Conservation (phyloP, 2,797 vertebrate species). For the Crypturellus tataupa region DNA sequence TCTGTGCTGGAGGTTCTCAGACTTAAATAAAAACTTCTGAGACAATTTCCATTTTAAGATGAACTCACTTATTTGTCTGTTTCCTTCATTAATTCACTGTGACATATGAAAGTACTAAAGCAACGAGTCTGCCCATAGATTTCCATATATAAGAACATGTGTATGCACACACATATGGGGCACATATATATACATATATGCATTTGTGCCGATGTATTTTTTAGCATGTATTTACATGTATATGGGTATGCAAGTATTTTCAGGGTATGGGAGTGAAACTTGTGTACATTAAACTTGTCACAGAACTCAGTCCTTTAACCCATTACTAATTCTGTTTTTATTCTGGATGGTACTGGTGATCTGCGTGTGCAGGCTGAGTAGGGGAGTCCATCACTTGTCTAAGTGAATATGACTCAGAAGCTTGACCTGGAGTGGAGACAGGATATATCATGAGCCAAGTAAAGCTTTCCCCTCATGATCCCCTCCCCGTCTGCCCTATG, state of each 20-base stretch:
- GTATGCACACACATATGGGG: neutral
- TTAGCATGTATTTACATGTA: rapidly evolving
- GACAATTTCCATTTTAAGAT: neutral
- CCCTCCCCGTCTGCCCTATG: neutral
- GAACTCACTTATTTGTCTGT: neutral
- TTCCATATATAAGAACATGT: neutral
- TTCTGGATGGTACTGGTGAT: neutral
- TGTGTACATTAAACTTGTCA: neutral
- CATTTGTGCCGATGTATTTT: neutral
- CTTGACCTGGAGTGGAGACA: neutral
- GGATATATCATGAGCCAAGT: neutral
- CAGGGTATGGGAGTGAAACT: neutral
- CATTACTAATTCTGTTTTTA: neutral
- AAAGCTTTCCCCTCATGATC: neutral
- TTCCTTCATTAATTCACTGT: neutral
- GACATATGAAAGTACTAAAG: neutral
- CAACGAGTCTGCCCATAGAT: neutral
- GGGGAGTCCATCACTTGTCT: neutral
- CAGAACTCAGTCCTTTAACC: neutral
- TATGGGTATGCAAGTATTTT: neutral
- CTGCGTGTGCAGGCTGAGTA: neutral
- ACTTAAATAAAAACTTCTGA: neutral
- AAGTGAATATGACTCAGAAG: neutral
- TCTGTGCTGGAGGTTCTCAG: neutral
- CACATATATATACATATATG: neutral